Percentiles rank a stretch among this genome's conserved stretches.
These are phyloP conservation scores for Ctenodactylus gundi DNA, from an alignment of 2,113 vertebrate genomes.

Conservation along the genomic window DNA sequence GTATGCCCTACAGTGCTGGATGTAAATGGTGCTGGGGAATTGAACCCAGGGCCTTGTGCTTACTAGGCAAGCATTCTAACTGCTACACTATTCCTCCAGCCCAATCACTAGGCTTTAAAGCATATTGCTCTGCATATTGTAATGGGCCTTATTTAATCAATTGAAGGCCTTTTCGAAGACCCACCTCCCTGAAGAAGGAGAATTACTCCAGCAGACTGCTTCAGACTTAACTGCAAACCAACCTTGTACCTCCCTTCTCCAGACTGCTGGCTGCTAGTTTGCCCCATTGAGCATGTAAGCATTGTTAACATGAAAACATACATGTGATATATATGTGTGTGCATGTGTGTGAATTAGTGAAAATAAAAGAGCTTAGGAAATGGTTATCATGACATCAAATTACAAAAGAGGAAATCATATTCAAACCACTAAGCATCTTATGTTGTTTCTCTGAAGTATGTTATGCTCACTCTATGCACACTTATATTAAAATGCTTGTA, in stretches of 20 bases:
- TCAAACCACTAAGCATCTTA: neutral
- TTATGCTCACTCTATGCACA: neutral
- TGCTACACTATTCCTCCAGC: too few species aligned
- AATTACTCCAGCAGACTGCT: neutral
- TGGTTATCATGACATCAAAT: neutral
- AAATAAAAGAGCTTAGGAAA: neutral
- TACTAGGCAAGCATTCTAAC: too few species aligned
- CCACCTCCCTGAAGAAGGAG: neutral
- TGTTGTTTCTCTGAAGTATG: neutral
- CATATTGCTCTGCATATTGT: neutral
- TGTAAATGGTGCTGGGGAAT: too few species aligned
- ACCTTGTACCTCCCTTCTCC: neutral
- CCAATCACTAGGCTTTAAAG: too few species aligned
- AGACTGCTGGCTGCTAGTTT: neutral
- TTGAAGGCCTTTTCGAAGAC: neutral
- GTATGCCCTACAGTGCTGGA: too few species aligned
- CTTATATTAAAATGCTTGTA: neutral
- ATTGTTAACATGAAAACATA: too few species aligned
- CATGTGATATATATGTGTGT: too few species aligned
- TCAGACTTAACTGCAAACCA: neutral
- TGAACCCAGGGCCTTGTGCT: too few species aligned
- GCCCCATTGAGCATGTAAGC: neutral
- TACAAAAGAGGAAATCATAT: slow-evolving; percentile 12
- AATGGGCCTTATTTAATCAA: neutral
- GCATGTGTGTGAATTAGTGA: neutral